Conservation (phyloP, 2,797 vertebrate species). For the Periparus ater region DNA sequence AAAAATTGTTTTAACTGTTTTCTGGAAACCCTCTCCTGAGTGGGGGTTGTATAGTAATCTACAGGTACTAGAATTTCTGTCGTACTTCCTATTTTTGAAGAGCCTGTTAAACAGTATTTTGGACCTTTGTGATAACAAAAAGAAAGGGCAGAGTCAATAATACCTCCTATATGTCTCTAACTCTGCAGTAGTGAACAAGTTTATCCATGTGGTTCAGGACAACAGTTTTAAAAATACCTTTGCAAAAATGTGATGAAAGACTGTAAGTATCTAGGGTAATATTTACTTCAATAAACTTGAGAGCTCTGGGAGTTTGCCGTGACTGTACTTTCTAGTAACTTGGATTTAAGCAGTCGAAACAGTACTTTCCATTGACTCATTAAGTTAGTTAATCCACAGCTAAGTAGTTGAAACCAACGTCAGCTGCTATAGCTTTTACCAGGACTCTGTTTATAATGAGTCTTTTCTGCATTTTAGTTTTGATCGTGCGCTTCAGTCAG, state of each 20-base stretch:
- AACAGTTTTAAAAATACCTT: not conserved
- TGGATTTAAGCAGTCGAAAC: not conserved
- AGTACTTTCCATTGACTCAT: not conserved
- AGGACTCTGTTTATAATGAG: not conserved
- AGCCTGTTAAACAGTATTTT: not conserved
- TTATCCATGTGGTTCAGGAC: not conserved
- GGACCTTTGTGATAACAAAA: not conserved
- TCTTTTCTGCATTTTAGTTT: slow-evolving; percentile 81
- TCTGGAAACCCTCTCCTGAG: not conserved
- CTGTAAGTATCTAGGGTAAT: not conserved
- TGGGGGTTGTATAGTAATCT: not conserved
- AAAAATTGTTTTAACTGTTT: not conserved
- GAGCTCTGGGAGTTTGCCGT: not conserved
- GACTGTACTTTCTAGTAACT: not conserved
- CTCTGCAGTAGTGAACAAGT: not conserved
- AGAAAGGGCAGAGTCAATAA: not conserved
- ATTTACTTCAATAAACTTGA: not conserved
- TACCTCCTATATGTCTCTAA: not conserved
- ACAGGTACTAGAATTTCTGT: not conserved
- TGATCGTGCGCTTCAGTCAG: slow-evolving; percentile 85
- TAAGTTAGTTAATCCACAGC: not conserved
- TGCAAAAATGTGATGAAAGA: not conserved
- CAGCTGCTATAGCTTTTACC: not conserved
- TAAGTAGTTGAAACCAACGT: not conserved
- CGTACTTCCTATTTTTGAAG: not conserved